Evolutionary conservation across 2,113 vertebrate species (phyloP).

Genomic region (Glaucidium brasilianum): DNA sequence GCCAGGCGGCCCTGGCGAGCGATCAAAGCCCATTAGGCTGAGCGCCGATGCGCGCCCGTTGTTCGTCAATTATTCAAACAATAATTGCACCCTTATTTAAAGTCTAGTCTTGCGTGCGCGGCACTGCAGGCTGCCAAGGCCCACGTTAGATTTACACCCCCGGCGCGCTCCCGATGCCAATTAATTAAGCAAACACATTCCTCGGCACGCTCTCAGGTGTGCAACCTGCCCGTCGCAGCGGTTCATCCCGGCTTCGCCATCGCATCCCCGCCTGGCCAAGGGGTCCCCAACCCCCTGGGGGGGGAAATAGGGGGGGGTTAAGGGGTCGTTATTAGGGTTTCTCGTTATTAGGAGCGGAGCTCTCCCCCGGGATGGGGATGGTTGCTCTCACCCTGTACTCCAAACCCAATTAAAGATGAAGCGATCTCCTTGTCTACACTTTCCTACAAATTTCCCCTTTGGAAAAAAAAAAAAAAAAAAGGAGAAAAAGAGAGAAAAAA

Average conservation of each 20-base stretch:
- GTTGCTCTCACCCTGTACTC: background rate
- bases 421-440: background rate
- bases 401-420: background rate
- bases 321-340: background rate
- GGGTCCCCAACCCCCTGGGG: background rate
- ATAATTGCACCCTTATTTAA: slow-evolving; percentile 80
- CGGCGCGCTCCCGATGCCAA: slow-evolving; percentile 56
- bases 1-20: slow-evolving; percentile 33
- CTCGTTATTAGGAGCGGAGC: background rate
- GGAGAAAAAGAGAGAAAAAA: no score
- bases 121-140: slow-evolving; percentile 58
- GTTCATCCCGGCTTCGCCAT: background rate
- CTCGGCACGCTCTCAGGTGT: slow-evolving; percentile 75
- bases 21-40: slow-evolving; percentile 39
- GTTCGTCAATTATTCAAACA: slow-evolving; percentile 79
- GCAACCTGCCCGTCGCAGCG: slow-evolving; percentile 6
- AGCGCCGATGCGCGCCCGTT: slow-evolving; percentile 56
- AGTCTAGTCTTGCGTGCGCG: slow-evolving; percentile 73
- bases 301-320: background rate
- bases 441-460: background rate
- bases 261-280: background rate
- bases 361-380: background rate
- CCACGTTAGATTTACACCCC: slow-evolving; percentile 55
- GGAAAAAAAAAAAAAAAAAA: background rate
- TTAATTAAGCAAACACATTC: slow-evolving; percentile 76